Percentiles rank a stretch among this genome's conserved stretches.
Conservation (phyloP, 2,797 vertebrate species). For the Clarias platycephalus region DNA sequence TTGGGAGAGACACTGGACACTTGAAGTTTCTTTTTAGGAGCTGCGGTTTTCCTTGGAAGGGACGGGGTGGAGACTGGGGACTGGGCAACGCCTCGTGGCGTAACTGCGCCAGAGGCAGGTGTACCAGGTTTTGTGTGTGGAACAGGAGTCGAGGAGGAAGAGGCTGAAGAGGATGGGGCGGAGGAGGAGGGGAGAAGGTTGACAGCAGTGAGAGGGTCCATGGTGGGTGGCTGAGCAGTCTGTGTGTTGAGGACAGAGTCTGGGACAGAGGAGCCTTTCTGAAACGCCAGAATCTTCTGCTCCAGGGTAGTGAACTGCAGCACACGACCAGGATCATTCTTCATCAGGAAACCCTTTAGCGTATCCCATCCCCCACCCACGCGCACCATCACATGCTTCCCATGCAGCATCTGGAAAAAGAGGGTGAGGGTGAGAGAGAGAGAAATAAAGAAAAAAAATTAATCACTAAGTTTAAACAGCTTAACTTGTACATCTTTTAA, state of each 20-base stretch:
- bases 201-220: conserved; percentile 89
- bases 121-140: conserved; percentile 48
- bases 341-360: conserved; percentile 91
- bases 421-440: background rate
- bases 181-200: conserved; percentile 66
- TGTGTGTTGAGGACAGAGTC: conserved; percentile 62
- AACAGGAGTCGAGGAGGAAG: conserved; percentile 17
- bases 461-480: background rate
- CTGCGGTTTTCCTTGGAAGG: conserved; percentile 72
- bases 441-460: too few relatives aligned
- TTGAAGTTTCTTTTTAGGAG: conserved; percentile 78
- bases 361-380: conserved; percentile 99
- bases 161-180: conserved; percentile 53
- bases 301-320: conserved; percentile 96
- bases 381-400: conserved; percentile 98
- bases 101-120: conserved; percentile 42
- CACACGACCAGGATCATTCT: conserved; percentile 91
- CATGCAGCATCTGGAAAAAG: conserved; percentile 89
- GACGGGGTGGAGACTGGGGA: conserved; percentile 71
- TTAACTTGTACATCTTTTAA: background rate
- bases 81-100: conserved; percentile 59
- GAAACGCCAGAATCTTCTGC: conserved; percentile 94
- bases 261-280: conserved; percentile 81
- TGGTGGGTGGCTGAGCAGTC: conserved; percentile 79
- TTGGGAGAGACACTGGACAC: conserved; percentile 51